A percentile compares a stretch with the other conserved stretches of the same genome.
phyloP scores from a whole-genome alignment of 2,888 invertebrate species.

The Pachliopta kotzebuea region DNA sequence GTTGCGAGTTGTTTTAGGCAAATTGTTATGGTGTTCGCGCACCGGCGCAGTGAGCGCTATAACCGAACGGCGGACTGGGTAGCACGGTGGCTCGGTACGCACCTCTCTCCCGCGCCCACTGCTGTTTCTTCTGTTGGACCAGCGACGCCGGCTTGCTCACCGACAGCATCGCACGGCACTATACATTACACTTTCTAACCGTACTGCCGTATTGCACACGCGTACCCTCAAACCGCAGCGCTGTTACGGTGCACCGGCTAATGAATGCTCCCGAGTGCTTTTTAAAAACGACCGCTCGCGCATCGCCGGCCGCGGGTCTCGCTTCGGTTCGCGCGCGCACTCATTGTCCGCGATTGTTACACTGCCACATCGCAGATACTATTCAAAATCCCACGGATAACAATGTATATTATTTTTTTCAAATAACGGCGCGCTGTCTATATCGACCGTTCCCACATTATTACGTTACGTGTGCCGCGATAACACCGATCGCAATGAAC shows the following conservation, averaged over 20 bases:
- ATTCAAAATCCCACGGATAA: conserved; percentile 46
- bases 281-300: conserved; percentile 69
- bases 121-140: conserved; percentile 93
- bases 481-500: conserved; percentile 38
- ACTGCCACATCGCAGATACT: conserved; percentile 43
- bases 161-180: conserved; percentile 73
- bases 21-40: conserved; percentile 13
- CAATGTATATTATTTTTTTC: conserved; percentile 38
- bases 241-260: conserved; percentile 74
- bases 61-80: not conserved
- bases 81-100: conserved; percentile 47
- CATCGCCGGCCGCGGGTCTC: conserved; percentile 61
- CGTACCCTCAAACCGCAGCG: conserved; percentile 60
- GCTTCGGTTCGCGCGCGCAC: conserved; percentile 70
- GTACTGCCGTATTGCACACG: conserved; percentile 63
- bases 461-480: conserved; percentile 33
- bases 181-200: conserved; percentile 77
- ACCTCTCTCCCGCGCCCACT: conserved; percentile 97
- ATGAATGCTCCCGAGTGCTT: conserved; percentile 63
- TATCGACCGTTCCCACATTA: conserved; percentile 35
- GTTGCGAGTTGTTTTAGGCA: conserved; percentile 8
- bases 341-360: conserved; percentile 67
- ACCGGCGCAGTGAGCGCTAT: not conserved
- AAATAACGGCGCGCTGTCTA: conserved; percentile 43
- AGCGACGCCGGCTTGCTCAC: conserved; percentile 82